Percentiles rank a stretch among this genome's conserved stretches.
Evolutionary conservation across 2,113 vertebrate species (phyloP).

Genomic region (Oncorhynchus kisutch): DNA sequence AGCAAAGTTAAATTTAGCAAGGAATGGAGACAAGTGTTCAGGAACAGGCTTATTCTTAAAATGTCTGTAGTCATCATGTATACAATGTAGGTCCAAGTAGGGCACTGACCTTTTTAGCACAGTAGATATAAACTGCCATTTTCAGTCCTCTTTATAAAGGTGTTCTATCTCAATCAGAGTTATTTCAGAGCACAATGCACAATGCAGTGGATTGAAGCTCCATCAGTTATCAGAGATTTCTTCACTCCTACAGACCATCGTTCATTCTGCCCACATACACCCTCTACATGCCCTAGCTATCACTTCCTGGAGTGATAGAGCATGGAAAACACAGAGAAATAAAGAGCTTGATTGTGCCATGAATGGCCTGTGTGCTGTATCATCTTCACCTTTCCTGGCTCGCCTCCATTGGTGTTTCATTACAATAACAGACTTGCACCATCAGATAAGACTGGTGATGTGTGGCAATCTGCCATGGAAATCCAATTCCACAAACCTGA

Average conservation of each 20-base stretch:
- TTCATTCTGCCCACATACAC: constrained; percentile 56
- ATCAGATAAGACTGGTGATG: constrained; percentile 59
- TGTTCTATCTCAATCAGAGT: constrained; percentile 31
- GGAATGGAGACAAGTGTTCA: background rate
- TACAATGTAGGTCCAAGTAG: constrained; percentile 26
- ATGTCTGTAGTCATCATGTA: background rate
- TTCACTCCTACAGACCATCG: constrained; percentile 47
- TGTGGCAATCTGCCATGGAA: constrained; percentile 50
- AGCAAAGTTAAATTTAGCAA: too few relatives aligned
- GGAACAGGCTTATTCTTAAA: background rate
- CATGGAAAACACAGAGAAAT: constrained; percentile 53
- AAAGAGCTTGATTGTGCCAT: constrained; percentile 58
- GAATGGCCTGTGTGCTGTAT: constrained; percentile 52
- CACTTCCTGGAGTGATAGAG: constrained; percentile 60
- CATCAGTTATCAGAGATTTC: constrained; percentile 64
- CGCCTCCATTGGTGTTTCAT: constrained; percentile 54
- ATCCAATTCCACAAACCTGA: constrained; percentile 30
- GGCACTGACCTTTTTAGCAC: constrained; percentile 40
- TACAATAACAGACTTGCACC: constrained; percentile 54
- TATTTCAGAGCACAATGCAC: constrained; percentile 61
- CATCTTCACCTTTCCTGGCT: constrained; percentile 61
- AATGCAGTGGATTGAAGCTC: constrained; percentile 27
- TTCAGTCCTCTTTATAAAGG: constrained; percentile 28
- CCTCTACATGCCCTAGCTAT: constrained; percentile 56
- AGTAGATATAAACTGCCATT: constrained; percentile 45